These are phyloP conservation scores for Carettochelys insculpta DNA, from an alignment of 2,113 vertebrate genomes.

Conservation along the genomic window DNA sequence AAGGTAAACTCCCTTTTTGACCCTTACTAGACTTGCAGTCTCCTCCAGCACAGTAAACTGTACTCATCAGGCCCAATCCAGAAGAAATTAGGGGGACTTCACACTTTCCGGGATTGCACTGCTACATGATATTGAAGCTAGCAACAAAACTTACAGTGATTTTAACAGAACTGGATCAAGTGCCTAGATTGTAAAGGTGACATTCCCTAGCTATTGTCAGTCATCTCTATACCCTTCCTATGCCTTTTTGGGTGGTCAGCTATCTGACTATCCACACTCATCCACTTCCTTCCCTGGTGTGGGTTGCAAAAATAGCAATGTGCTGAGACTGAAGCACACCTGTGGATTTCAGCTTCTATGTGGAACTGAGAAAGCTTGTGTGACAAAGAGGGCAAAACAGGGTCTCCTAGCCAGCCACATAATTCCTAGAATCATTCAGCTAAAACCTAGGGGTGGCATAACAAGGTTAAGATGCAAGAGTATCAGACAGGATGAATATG, in stretches of 20 bases:
- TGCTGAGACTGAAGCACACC: constrained; percentile 26
- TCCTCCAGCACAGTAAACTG: neutral
- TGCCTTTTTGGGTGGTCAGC: neutral
- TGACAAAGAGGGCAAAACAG: neutral
- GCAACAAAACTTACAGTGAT: neutral
- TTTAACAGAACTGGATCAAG: neutral
- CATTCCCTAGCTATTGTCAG: neutral
- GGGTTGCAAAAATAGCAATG: neutral
- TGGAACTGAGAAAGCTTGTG: constrained; percentile 20
- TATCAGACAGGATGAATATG: constrained; percentile 40
- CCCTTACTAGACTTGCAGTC: neutral
- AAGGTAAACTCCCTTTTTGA: neutral
- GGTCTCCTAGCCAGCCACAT: neutral
- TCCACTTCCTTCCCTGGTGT: neutral
- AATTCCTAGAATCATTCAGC: neutral
- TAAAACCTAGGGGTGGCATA: constrained; percentile 21
- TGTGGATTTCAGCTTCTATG: constrained; percentile 41
- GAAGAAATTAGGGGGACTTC: neutral
- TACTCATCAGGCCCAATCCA: neutral
- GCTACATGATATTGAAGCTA: neutral
- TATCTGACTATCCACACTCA: neutral
- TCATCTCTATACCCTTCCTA: neutral
- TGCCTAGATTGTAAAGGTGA: neutral
- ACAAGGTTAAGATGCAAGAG: constrained; percentile 42
- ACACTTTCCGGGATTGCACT: neutral